phyloP scores from a whole-genome alignment of 2,888 invertebrate genomes.

The Gisinianus flammeolus region DNA sequence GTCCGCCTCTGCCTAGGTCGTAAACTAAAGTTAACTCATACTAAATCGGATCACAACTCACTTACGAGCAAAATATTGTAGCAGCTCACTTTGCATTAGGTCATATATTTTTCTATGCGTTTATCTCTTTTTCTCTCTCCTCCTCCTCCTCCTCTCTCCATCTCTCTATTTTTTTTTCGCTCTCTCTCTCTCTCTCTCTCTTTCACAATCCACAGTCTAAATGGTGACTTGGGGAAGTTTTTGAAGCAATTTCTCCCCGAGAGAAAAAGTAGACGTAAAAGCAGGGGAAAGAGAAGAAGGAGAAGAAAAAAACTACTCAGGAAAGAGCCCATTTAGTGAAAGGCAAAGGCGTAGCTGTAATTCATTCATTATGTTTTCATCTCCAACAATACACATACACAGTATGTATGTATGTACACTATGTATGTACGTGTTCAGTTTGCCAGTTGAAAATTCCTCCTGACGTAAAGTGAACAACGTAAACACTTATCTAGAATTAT shows the following conservation, averaged over 20 bases:
- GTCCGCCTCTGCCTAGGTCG: constrained; percentile 7
- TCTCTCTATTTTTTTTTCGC: not conserved
- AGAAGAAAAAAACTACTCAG: not conserved
- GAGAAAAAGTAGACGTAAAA: not conserved
- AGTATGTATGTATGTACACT: not conserved
- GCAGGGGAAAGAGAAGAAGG: not conserved
- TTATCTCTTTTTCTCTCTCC: constrained; percentile 11
- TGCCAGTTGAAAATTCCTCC: not conserved
- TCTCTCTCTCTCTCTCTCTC: not conserved
- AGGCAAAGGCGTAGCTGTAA: constrained; percentile 12
- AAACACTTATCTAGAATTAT: constrained; percentile 21
- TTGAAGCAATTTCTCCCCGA: not conserved
- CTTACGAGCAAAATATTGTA: constrained; percentile 27
- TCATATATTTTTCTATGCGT: constrained; percentile 18
- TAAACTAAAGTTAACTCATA: constrained; percentile 27
- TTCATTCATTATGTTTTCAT: constrained; percentile 20
- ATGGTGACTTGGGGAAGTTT: constrained; percentile 10
- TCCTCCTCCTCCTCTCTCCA: not conserved
- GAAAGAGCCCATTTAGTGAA: constrained; percentile 19
- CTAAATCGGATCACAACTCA: constrained; percentile 26
- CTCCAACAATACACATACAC: not conserved
- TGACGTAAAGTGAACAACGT: constrained; percentile 19
- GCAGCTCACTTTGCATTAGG: constrained; percentile 24
- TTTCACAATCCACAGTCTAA: not conserved
- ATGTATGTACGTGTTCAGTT: not conserved